Conservation (phyloP, 2,797 vertebrate genomes). For the Leptoclinus maculatus region DNA sequence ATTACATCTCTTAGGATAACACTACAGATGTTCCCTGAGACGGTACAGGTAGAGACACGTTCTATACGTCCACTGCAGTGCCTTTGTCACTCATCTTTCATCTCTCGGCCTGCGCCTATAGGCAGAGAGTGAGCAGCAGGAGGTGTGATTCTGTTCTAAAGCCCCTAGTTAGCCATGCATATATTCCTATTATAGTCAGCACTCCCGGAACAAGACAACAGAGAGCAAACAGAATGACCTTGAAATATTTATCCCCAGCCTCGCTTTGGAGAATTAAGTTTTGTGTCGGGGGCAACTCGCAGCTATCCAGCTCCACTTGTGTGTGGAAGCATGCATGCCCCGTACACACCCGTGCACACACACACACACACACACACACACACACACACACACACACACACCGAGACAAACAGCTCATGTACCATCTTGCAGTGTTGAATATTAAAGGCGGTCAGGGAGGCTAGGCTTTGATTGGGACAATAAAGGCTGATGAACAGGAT, state of each 20-base stretch:
- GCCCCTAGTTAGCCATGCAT: conserved; percentile 81
- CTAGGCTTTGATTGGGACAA: conserved; percentile 87
- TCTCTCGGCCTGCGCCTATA: conserved; percentile 71
- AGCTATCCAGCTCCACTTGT: conserved; percentile 73
- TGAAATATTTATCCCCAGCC: conserved; percentile 86
- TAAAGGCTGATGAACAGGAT: conserved; percentile 85
- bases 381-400: conserved; percentile 32
- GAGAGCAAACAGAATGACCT: conserved; percentile 85
- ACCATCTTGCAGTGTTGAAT: conserved; percentile 88
- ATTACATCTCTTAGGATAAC: background rate
- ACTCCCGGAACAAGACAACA: conserved; percentile 82
- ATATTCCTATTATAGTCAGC: conserved; percentile 82
- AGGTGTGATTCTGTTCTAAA: conserved; percentile 76
- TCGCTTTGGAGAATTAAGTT: conserved; percentile 84
- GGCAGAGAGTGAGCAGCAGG: conserved; percentile 74
- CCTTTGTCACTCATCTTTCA: conserved; percentile 72
- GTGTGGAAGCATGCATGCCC: conserved; percentile 52
- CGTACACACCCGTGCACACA: conserved; percentile 21
- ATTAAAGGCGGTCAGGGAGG: conserved; percentile 85
- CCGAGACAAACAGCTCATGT: conserved; percentile 81
- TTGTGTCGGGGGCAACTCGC: conserved; percentile 78
- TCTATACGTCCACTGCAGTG: conserved; percentile 64
- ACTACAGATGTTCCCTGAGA: conserved; percentile 5
- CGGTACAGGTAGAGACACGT: conserved; percentile 33
- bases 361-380: conserved; percentile 10